These are phyloP conservation scores for Melitaea athalia DNA, from an alignment of 2,888 invertebrate genomes.

Conservation along the genomic window DNA sequence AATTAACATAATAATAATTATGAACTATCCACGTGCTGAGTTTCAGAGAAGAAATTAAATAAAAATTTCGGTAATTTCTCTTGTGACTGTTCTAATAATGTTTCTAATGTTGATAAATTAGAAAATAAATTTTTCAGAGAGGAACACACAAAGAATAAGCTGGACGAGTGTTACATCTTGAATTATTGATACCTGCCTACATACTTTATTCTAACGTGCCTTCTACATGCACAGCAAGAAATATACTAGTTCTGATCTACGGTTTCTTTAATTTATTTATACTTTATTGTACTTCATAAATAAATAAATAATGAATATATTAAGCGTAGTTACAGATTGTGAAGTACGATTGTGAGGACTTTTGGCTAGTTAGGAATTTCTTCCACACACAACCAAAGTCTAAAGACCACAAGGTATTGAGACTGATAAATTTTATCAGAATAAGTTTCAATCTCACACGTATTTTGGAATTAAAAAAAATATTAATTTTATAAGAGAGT, in stretches of 20 bases:
- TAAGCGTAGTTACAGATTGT: too few species aligned
- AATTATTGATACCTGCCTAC: constrained; percentile 27
- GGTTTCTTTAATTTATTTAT: too few species aligned
- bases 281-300: too few species aligned
- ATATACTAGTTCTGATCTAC: neutral
- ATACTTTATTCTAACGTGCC: constrained; percentile 14
- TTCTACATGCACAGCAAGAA: neutral
- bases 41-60: neutral
- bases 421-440: too few species aligned
- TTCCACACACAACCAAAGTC: too few species aligned
- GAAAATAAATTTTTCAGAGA: constrained; percentile 11
- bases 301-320: too few species aligned
- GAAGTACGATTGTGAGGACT: too few species aligned
- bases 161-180: constrained; percentile 6
- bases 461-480: too few species aligned
- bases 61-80: neutral
- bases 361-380: too few species aligned
- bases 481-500: too few species aligned
- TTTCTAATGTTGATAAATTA: constrained; percentile 15
- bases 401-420: too few species aligned
- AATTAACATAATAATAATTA: neutral
- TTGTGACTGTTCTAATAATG: neutral
- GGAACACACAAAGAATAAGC: constrained; percentile 10
- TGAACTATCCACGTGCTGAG: neutral
- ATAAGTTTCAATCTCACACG: too few species aligned